These are phyloP conservation scores for Ruditapes philippinarum DNA, from an alignment of 1,140 invertebrate species.

Conservation along the genomic window DNA sequence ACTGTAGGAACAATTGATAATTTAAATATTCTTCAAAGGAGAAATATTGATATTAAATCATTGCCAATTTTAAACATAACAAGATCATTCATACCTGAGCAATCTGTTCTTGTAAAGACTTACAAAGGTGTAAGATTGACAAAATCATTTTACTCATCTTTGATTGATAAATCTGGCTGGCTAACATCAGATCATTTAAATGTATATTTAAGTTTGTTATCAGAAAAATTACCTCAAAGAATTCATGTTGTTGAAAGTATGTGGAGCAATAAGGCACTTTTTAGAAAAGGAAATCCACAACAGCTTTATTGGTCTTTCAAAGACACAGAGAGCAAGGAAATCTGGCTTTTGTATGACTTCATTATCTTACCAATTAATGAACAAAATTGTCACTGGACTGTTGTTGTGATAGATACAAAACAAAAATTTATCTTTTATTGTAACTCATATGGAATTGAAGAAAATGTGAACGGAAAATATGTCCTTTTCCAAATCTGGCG, in stretches of 20 bases:
- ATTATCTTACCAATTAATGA: constrained; percentile 21
- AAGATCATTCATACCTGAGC: not conserved
- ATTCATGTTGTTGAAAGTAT: not conserved
- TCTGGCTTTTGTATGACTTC: not conserved
- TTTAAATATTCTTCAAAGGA: too few species aligned
- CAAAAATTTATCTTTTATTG: constrained; percentile 11
- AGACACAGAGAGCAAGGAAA: not conserved
- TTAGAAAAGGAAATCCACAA: not conserved
- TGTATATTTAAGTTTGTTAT: not conserved
- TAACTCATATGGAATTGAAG: not conserved
- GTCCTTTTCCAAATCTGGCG: constrained; percentile 12
- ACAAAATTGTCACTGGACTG: not conserved
- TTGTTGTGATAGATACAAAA: not conserved
- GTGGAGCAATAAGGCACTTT: not conserved
- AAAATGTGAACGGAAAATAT: not conserved
- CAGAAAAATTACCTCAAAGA: not conserved
- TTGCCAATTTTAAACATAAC: too few species aligned
- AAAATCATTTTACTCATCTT: not conserved
- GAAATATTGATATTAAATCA: too few species aligned
- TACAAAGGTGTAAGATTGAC: not conserved
- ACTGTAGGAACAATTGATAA: not conserved
- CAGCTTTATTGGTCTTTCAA: not conserved
- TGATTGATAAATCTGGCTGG: not conserved
- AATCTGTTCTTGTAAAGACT: not conserved
- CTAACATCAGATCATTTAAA: constrained; percentile 23